These are phyloP conservation scores for Episyrphus balteatus DNA, from an alignment of 1,140 invertebrate species.

Conservation along the genomic window DNA sequence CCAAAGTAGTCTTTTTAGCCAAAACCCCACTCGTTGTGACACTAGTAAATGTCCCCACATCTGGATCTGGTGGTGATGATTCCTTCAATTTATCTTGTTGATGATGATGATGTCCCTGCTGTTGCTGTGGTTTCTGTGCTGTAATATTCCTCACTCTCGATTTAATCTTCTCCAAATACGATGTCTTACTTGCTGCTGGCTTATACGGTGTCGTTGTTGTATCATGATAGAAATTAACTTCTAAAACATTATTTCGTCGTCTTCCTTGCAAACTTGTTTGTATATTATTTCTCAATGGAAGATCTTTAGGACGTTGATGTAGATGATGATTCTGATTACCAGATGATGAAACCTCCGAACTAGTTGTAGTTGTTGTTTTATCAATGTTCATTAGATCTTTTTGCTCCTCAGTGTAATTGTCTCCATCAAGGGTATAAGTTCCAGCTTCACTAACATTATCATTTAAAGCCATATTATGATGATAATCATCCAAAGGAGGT, in stretches of 20 bases:
- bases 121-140: slow-evolving; percentile 1
- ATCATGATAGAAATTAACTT: slow-evolving; percentile 48
- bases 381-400: slow-evolving; percentile 80
- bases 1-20: slow-evolving; percentile 36
- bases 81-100: slow-evolving; percentile 4
- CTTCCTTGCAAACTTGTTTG: slow-evolving; percentile 2
- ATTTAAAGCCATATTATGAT: slow-evolving; percentile 11
- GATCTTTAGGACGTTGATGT: slow-evolving; percentile 7
- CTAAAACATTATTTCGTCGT: slow-evolving; percentile 42
- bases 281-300: background rate
- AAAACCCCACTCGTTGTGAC: slow-evolving; percentile 49
- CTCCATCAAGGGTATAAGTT: slow-evolving; percentile 78
- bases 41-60: slow-evolving; percentile 45
- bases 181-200: slow-evolving; percentile 22
- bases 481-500: slow-evolving; percentile 25
- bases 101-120: slow-evolving; percentile 9
- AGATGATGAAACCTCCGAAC: background rate
- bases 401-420: slow-evolving; percentile 72
- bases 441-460: slow-evolving; percentile 62
- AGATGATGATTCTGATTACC: slow-evolving; percentile 12
- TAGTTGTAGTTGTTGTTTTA: slow-evolving; percentile 31
- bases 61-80: slow-evolving; percentile 21
- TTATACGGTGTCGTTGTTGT: slow-evolving; percentile 13
- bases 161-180: slow-evolving; percentile 48
- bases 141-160: slow-evolving; percentile 38